These are phyloP conservation scores for Cheilosia soror DNA, from an alignment of 2,888 invertebrate species.

Conservation along the genomic window DNA sequence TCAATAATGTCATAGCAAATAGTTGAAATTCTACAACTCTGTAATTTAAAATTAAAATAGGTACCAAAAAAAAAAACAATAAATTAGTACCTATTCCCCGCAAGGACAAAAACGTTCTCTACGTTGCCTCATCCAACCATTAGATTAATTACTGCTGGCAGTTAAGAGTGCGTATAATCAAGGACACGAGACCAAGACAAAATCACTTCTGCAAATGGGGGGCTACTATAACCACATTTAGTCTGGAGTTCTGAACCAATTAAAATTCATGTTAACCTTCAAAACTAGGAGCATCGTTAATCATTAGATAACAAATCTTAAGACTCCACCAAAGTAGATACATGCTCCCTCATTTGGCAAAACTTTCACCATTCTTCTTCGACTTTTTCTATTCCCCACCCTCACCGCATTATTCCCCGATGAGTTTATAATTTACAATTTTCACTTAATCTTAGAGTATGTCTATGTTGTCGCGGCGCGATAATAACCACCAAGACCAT, in stretches of 20 bases:
- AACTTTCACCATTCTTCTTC: background rate
- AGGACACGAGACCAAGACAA: no score
- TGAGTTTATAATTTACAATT: constrained; percentile 20
- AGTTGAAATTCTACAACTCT: no score
- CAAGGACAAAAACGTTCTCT: no score
- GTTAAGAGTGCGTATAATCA: no score
- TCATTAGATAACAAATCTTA: background rate
- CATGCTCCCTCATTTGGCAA: background rate
- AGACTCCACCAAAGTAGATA: background rate
- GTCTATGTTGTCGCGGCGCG: constrained; percentile 3
- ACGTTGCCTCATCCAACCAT: no score
- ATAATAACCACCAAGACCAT: constrained; percentile 22
- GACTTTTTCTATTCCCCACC: background rate
- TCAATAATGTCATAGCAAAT: no score
- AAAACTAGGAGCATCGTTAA: background rate
- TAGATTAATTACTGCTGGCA: no score
- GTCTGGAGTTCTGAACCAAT: background rate
- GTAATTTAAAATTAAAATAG: no score
- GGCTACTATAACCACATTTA: no score
- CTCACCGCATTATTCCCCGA: background rate
- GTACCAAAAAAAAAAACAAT: no score
- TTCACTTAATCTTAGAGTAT: background rate
- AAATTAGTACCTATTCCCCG: no score
- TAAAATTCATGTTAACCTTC: background rate
- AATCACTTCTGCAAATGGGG: no score